phyloP scores from a whole-genome alignment of 2,888 invertebrate genomes.

The Eilema caniola region DNA sequence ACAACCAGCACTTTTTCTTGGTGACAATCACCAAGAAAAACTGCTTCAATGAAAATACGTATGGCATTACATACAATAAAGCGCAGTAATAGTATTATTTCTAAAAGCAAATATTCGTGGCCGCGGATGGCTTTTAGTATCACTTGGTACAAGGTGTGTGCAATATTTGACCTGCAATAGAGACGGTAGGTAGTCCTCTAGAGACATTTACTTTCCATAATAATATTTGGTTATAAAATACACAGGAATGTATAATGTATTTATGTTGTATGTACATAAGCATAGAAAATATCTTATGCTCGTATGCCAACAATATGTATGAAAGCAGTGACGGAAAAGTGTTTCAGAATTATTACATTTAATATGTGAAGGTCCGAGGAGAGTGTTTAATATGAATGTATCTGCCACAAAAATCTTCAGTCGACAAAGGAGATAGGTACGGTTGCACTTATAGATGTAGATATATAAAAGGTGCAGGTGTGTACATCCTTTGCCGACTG shows the following conservation, averaged over 20 bases:
- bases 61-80: conserved; percentile 8
- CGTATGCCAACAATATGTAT: background rate
- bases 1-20: too few relatives aligned
- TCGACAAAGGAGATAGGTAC: too few relatives aligned
- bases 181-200: conserved; percentile 4
- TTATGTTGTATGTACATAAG: too few relatives aligned
- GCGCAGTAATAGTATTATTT: conserved; percentile 22
- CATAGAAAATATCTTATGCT: background rate
- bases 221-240: background rate
- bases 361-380: background rate
- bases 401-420: too few relatives aligned
- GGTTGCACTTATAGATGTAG: too few relatives aligned
- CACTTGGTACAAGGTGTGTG: conserved; percentile 17
- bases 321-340: too few relatives aligned
- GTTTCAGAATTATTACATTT: background rate
- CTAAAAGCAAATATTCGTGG: conserved; percentile 36
- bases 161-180: conserved; percentile 47
- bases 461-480: too few relatives aligned
- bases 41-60: background rate
- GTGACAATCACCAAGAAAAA: background rate
- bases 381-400: too few relatives aligned
- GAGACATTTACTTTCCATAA: conserved; percentile 6
- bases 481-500: too few relatives aligned
- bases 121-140: conserved; percentile 39
- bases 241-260: background rate